These are phyloP conservation scores for Intellagama lesueurii DNA, from an alignment of 2,797 vertebrate species.

Conservation along the genomic window DNA sequence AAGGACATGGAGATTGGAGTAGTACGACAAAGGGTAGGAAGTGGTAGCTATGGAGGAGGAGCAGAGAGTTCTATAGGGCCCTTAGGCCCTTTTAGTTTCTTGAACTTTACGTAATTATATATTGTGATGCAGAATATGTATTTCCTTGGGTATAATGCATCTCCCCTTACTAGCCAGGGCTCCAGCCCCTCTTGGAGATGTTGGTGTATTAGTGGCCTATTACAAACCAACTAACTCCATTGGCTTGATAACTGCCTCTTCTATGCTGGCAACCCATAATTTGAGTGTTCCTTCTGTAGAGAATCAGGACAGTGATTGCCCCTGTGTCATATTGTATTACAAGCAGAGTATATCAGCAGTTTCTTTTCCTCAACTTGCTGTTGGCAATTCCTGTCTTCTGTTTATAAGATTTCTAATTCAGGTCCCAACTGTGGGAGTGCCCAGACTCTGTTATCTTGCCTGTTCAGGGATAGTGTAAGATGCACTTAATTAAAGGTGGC, in stretches of 20 bases:
- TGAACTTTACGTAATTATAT: conserved; percentile 9
- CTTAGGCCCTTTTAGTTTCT: conserved; percentile 15
- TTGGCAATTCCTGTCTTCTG: conserved; percentile 49
- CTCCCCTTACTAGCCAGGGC: not conserved
- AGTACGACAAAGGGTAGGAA: not conserved
- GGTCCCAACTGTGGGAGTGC: conserved; percentile 41
- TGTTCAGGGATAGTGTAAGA: conserved; percentile 60
- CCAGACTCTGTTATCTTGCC: conserved; percentile 42
- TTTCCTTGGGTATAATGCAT: not conserved
- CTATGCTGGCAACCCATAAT: conserved; percentile 17
- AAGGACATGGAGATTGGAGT: not conserved
- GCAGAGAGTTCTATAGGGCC: not conserved
- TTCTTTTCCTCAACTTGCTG: conserved; percentile 47
- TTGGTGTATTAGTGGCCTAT: conserved; percentile 15
- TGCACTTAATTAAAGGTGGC: conserved; percentile 57
- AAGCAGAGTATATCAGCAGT: conserved; percentile 48
- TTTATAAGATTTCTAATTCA: conserved; percentile 56
- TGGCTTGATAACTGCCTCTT: conserved; percentile 17
- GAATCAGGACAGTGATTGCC: conserved; percentile 23
- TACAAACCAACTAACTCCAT: not conserved
- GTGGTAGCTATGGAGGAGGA: not conserved
- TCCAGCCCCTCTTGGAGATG: not conserved
- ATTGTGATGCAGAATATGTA: conserved; percentile 8
- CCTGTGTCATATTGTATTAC: conserved; percentile 31
- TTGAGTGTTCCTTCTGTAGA: conserved; percentile 32